Evolutionary conservation across 1,140 invertebrate species (phyloP).

Genomic region (Tribolium castaneum): DNA sequence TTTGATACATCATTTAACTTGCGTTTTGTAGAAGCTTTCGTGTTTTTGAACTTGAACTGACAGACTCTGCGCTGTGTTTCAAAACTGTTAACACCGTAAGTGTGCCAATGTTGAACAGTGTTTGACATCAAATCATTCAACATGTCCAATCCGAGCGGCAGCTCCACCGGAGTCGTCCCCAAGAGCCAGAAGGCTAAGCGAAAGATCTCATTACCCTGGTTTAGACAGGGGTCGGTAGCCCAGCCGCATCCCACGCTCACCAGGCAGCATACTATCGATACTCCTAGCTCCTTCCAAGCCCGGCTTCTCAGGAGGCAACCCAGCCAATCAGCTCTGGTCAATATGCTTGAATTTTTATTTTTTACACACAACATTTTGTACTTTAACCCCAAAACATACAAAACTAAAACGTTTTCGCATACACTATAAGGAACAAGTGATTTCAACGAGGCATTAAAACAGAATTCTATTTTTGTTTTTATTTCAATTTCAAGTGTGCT

Average conservation of each 20-base stretch:
- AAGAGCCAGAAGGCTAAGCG: conserved; percentile 77
- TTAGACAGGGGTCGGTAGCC: conserved; percentile 80
- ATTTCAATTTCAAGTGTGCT: no score
- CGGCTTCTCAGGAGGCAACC: conserved; percentile 72
- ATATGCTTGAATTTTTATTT: conserved; percentile 52
- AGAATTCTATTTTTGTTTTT: background rate
- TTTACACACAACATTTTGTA: background rate
- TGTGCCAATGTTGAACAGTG: conserved; percentile 36
- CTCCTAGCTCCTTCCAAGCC: conserved; percentile 83
- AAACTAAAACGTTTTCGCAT: no score
- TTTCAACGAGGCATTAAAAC: background rate
- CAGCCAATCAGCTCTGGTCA: conserved; percentile 65
- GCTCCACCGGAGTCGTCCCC: conserved; percentile 64
- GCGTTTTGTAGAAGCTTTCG: conserved; percentile 26
- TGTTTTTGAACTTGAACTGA: conserved; percentile 3
- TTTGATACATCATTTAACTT: conserved; percentile 40
- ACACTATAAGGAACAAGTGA: background rate
- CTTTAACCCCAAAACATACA: no score
- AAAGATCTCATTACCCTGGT: conserved; percentile 91
- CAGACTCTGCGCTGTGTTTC: background rate
- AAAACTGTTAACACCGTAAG: background rate
- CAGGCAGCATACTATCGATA: conserved; percentile 90
- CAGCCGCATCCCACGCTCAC: conserved; percentile 77
- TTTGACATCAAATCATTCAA: conserved; percentile 3
- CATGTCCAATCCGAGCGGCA: conserved; percentile 50